Evolutionary conservation across 1,140 invertebrate genomes (phyloP), one percentile per base, ranked within the genome.

Genomic region (Semibalanus balanoides): DNA sequence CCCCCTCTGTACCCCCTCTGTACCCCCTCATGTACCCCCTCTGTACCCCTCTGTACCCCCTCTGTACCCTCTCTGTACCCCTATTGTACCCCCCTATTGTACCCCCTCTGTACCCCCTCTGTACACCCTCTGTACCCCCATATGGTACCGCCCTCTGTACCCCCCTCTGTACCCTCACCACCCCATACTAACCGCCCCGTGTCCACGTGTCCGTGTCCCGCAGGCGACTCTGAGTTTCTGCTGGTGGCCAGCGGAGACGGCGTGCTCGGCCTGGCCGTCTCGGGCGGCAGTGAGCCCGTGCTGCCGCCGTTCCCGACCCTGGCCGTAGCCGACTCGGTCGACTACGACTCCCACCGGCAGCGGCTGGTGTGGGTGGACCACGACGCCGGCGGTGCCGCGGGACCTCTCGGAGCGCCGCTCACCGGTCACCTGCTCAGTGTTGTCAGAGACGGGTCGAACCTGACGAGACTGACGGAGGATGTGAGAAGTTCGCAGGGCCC

Each of bases 271-370:
- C 30, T 43, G n/a, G 14, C 70, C 25, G 19, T 19, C 17, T 0
- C 70, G 25, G 30, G 30, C 30, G 70, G 35, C 30, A 17, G 22
- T 73, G 70, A 75, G 19, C 81, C 87, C 78, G 88, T 91, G 0
- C 84, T 95, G 43, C 90, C 91, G 73, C 91, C 92, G 19, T 89
- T 95, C 70, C 92, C 93, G 11, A 87, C 88, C 72, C 88, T 93
- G 40, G 88, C 89, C 0, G 87, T 90, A 82, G 92, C 92, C 1
- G 88, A 88, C 31, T 87, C 89, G 73, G 88, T 95, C 28, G 93
- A 93, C 81, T 94, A 91, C 79, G 84, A 90, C 81, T 90, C 91
- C 11, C 85, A 31, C 3, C 75, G 76, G 22, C 76, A 81, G 40
- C 74, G 79, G 3, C 69, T 81, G 22, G 77, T 81, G 73, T 95